A percentile compares a stretch with the other conserved stretches of the same genome.
Conservation (phyloP, 2,888 invertebrate genomes). For the Mimas tiliae region DNA sequence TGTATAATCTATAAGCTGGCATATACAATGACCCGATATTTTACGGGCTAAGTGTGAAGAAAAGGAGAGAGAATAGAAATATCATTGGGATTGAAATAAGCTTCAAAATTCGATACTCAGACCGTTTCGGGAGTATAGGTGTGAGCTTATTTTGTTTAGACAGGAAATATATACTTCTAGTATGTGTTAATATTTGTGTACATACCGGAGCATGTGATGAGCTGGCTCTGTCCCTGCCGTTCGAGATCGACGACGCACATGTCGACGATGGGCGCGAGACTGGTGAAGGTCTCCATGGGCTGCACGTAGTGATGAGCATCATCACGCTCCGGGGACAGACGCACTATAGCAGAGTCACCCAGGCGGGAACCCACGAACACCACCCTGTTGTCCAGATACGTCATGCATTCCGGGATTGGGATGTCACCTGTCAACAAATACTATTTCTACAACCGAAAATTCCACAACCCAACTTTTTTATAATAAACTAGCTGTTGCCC, state of each 20-base stretch:
- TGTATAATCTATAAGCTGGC: no score
- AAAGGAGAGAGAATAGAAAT: no score
- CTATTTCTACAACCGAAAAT: no score
- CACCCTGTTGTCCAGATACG: slow-evolving; percentile 99
- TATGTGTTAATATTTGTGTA: background rate
- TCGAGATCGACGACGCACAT: slow-evolving; percentile 99
- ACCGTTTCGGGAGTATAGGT: no score
- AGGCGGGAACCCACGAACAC: slow-evolving; percentile 97
- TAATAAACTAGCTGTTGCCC: no score
- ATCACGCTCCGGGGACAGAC: slow-evolving; percentile 93
- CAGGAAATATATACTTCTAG: no score
- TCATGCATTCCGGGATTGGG: slow-evolving; percentile 98
- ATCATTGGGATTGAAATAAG: no score
- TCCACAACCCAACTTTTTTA: no score
- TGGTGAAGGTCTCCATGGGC: slow-evolving; percentile 98
- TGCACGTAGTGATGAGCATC: slow-evolving; percentile 95
- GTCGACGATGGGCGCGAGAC: slow-evolving; percentile 98
- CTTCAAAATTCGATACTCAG: no score
- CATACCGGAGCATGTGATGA: slow-evolving; percentile 97
- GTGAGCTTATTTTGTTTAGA: no score
- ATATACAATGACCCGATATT: no score
- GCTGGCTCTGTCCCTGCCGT: slow-evolving; percentile 97
- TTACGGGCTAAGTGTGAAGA: no score
- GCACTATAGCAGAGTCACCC: slow-evolving; percentile 98
- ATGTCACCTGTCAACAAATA: slow-evolving; percentile 87